Evolutionary conservation across 92 coral and sea anemone genomes (phyloP).

Genomic region (Phenganax stokvisi): DNA sequence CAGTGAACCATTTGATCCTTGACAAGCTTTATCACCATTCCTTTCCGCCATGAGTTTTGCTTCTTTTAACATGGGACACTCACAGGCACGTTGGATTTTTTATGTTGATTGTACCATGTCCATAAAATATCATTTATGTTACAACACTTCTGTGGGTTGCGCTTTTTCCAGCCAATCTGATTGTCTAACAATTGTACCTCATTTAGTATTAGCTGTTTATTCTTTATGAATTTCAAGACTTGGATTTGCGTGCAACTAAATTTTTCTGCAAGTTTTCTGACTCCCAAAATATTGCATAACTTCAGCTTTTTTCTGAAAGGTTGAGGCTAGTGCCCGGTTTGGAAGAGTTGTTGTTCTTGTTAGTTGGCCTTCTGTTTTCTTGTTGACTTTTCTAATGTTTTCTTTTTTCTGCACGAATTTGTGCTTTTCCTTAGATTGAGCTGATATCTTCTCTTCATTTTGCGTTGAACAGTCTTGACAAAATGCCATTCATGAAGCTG

Average conservation of each 20-base stretch:
- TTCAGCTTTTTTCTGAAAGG: slow-evolving; percentile 11
- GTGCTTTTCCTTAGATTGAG: no score
- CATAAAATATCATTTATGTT: slow-evolving; percentile 45
- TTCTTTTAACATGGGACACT: slow-evolving; percentile 50
- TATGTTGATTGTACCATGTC: slow-evolving; percentile 50
- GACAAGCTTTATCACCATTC: slow-evolving; percentile 41
- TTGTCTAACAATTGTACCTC: slow-evolving; percentile 21
- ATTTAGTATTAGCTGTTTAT: slow-evolving; percentile 34
- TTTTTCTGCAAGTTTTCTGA: slow-evolving; percentile 36
- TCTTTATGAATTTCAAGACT: slow-evolving; percentile 4
- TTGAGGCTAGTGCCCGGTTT: slow-evolving; percentile 10
- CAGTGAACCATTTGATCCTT: slow-evolving; percentile 55
- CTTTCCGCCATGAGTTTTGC: slow-evolving; percentile 48
- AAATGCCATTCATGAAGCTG: slow-evolving; percentile 39
- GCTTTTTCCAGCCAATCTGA: slow-evolving; percentile 28
- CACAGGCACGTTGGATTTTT: slow-evolving; percentile 44
- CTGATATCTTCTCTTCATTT: no score
- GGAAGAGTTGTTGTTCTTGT: not conserved
- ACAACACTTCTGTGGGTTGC: slow-evolving; percentile 32
- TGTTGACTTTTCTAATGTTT: not conserved
- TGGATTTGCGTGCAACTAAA: slow-evolving; percentile 43
- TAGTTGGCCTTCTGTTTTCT: not conserved
- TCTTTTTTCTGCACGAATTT: not conserved
- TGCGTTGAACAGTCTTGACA: slow-evolving; percentile 13
- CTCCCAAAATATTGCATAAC: slow-evolving; percentile 13